Base-by-base conservation (phyloP, 2,888 invertebrate genomes). In the Sabellastarte sp. region DNA sequence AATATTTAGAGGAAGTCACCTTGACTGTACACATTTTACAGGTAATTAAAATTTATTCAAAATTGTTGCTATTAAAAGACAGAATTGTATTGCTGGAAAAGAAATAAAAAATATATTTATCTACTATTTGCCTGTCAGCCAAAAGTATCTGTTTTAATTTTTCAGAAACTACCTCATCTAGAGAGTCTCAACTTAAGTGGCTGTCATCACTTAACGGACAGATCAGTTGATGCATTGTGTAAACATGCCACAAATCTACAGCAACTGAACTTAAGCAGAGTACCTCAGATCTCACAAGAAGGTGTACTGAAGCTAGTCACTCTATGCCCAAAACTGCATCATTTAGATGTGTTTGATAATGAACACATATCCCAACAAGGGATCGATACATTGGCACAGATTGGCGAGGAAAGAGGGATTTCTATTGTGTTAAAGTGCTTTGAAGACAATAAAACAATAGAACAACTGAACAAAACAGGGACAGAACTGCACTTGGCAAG, bases 121-220 rank as follows among this genome's bases (percentile, higher is more conserved):
- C n/a, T n/a, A n/a, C n/a, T n/a, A n/a, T n/a, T n/a, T n/a, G n/a
- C n/a, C n/a, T n/a, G n/a, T n/a, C n/a, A n/a, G n/a, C n/a, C n/a
- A n/a, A n/a, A n/a, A n/a, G n/a, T n/a, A 15, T 41, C 20, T 41
- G 41, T 41, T 15, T n/a, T 60, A 57, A 30, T 41, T 24, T 41
- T 70, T 76, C 77, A 80, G 80, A 79, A 77, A 68, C 62, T 79
- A 20, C 69, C 73, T 3, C 31, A 70, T 0, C 66, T 80, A 52
- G 73, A 76, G 63, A 73, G 72, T 1, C 64, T 81, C 20, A 78
- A 74, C 64, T 59, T 81, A 32, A 68, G 74, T 29, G 71, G 72
- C 1, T 80, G 80, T 67, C 71, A 70, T 57, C 77, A 80, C 66
- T 41, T 81, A 30, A 80, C 78, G 20, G 77, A 77, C 61, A 69